Conservation (phyloP, 2,113 vertebrate species). For the Aramus guarauna region DNA sequence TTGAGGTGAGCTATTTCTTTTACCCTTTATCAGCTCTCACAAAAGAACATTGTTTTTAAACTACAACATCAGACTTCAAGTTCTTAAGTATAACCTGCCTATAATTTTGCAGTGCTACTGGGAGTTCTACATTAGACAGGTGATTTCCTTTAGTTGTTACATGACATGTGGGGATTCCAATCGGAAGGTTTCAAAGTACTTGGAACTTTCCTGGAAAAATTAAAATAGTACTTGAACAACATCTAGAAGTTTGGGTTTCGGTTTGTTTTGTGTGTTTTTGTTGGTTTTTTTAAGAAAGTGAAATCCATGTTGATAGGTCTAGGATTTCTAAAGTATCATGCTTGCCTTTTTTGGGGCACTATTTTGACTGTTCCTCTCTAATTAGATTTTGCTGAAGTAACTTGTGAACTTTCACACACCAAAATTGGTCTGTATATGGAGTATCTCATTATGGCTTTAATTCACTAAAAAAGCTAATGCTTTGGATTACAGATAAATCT, state of each 20-base stretch:
- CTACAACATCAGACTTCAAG: background rate
- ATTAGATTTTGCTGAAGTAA: background rate
- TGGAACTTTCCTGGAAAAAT: background rate
- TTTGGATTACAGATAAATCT: background rate
- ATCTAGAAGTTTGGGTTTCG: background rate
- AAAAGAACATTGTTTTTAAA: background rate
- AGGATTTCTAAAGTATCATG: background rate
- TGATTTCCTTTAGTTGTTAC: background rate
- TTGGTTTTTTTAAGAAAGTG: background rate
- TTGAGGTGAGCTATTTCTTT: slow-evolving; percentile 88
- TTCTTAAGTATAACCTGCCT: background rate
- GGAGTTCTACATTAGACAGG: background rate
- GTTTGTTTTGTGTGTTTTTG: too few species aligned
- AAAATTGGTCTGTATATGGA: background rate
- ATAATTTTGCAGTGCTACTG: background rate
- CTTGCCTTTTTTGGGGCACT: background rate
- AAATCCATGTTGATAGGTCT: background rate
- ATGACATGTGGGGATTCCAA: background rate
- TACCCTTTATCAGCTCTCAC: background rate
- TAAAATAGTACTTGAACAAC: background rate
- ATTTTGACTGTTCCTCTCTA: background rate
- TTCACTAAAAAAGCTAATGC: background rate
- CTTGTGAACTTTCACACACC: background rate
- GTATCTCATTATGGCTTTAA: background rate
- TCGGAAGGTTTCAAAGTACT: background rate